Base-by-base conservation (phyloP, 2,113 vertebrate genomes). In the Falco punctatus region DNA sequence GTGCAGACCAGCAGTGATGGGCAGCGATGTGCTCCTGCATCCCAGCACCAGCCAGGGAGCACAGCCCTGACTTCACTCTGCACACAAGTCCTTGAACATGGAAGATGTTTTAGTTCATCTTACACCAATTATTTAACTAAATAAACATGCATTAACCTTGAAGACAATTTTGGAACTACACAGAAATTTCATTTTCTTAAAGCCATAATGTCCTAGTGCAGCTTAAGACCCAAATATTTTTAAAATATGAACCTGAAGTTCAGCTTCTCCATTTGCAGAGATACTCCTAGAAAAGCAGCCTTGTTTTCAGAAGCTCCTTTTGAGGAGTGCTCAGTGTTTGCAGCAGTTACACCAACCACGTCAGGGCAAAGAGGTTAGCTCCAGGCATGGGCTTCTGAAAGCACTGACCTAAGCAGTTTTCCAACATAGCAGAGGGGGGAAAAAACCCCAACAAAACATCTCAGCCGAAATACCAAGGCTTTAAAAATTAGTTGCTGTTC, bases 401-500 rank as follows among this genome's bases (percentile, higher is more conserved):
- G 30, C 48, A 75, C 84, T 87, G 58, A 74, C 35, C 65, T n/a
- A 48, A 91, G 81, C 48, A 81, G 61, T 95, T 91, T 94, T 87
- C 81, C 81, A 88, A 15, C 32, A 33, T 1, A 11, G 14, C 4
- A 19, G 18, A 32, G 21, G 21, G 10, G 20, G n/a, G n/a, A 10
- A 49, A 51, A 18, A 89, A 69, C 38, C 2, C 38, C 42, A 42
- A 42, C 42, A 14, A 42, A 42, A 42, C 77, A 84, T 79, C 62
- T 94, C 86, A 77, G 73, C 83, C 91, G 70, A 96, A 96, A 92
- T 58, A 94, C 66, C 81, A 65, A 79, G 67, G 81, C 73, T 92
- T 92, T 97, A 92, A 95, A 95, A 92, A 95, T 92, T 88, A 97
- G 96, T 71, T 90, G 91, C 86, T 84, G 81, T 8, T 94, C 92